Base-by-base conservation (phyloP, 2,888 invertebrate species). In the Spatulosminthurus flaviceps region DNA sequence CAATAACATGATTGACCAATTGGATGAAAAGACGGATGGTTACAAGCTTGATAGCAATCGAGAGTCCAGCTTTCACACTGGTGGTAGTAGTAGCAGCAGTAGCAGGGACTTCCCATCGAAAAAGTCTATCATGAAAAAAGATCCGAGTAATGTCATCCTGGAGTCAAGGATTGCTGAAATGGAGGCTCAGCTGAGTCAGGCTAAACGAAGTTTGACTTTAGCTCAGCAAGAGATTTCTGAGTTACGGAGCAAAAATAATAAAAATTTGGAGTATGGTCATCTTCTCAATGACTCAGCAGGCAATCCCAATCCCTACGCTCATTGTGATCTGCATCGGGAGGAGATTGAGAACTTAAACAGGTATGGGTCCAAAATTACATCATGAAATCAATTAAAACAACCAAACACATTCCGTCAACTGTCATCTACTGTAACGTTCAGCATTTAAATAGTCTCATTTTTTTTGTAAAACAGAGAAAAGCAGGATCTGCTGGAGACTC, bases 161-260 rank as follows among this genome's bases (percentile, higher is more conserved):
- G 95, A 95, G 87, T 94, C 95, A 0, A 90, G 93, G 81, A 94
- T 95, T 76, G 93, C 94, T 1, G 95, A 95, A 86, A 87, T 95
- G 79, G 95, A 95, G 86, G 95, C 95, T 0, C 94, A 95, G 86
- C 88, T 95, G 67, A 92, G 93, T 9, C 94, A 95, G 87, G 88
- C 93, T 0, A 92, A 90, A 86, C 92, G 95, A 77, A 94, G 94
- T 85, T 87, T 94, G 42, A 92, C 92, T 86, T 93, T 94, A 86
- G 88, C 92, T 0, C 92, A 92, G 85, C 93, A 91, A 77, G 92
- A 92, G 81, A 91, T 91, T 84, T 64, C 83, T 42, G 91, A 91
- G 42, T 87, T 88, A n/a, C 86, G 88, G 60, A 79, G 73, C 26
- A 74, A 69, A 22, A 24, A 64, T n/a, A 24, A 64, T 11, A 26